A percentile compares a stretch with the other conserved stretches of the same genome.
Evolutionary conservation across 2,113 vertebrate genomes (phyloP).

Genomic region (Clarias macrocephalus): DNA sequence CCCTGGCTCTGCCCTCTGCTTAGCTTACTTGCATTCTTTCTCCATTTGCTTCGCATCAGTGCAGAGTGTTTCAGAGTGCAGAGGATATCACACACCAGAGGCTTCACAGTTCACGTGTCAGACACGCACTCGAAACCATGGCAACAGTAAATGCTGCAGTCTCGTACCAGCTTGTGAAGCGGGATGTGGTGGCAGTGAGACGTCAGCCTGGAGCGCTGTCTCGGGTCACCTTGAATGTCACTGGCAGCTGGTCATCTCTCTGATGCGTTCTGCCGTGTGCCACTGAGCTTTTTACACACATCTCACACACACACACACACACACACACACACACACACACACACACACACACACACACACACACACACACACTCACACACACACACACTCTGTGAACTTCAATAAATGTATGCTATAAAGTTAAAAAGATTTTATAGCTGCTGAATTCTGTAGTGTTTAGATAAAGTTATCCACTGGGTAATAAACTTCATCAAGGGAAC

Average conservation of each 20-base stretch:
- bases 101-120: not conserved
- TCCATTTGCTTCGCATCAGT: not conserved
- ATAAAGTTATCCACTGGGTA: not conserved
- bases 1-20: too few relatives aligned
- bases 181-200: slow-evolving; percentile 1
- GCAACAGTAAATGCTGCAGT: not conserved
- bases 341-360: not conserved
- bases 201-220: not conserved
- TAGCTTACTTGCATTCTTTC: not conserved
- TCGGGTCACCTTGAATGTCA: slow-evolving; percentile 12
- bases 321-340: not conserved
- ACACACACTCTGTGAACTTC: not conserved
- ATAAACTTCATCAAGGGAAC: not conserved
- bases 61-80: not conserved
- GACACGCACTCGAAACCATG: not conserved
- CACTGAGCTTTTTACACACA: not conserved
- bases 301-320: too few relatives aligned
- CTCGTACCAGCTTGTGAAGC: not conserved
- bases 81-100: not conserved
- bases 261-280: not conserved
- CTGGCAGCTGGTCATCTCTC: not conserved
- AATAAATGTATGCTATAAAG: not conserved
- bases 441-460: not conserved
- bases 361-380: not conserved
- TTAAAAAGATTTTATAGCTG: not conserved